Conservation (phyloP, 2,113 vertebrate species). For the Diadophis punctatus region DNA sequence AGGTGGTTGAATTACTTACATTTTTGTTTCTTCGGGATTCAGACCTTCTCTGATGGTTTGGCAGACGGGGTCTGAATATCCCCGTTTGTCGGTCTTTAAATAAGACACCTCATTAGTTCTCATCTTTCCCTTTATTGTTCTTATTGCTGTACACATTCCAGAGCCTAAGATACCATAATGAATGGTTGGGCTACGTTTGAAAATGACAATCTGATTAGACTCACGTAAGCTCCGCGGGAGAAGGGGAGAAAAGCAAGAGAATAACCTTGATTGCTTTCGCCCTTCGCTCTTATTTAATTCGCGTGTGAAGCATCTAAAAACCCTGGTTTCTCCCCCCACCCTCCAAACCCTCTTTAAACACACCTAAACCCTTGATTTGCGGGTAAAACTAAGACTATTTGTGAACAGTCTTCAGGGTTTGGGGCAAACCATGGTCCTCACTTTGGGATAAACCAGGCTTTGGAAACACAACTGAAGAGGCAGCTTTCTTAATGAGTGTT, state of each 20-base stretch:
- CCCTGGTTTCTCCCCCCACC: too few species aligned
- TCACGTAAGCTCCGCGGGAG: conserved; percentile 10
- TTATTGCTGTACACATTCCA: conserved; percentile 45
- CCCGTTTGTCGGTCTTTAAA: conserved; percentile 29
- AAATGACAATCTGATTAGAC: not conserved
- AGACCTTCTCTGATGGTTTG: not conserved
- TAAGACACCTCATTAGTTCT: conserved; percentile 2
- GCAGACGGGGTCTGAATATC: not conserved
- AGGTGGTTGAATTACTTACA: conserved; percentile 25
- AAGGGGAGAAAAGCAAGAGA: accelerated
- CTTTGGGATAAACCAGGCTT: not conserved
- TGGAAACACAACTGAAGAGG: not conserved
- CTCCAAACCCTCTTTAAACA: too few species aligned
- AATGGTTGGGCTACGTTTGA: not conserved
- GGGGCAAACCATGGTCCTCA: not conserved
- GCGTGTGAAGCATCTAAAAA: not conserved
- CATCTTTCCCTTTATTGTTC: not conserved
- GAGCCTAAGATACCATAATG: conserved; percentile 55
- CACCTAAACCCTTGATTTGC: not conserved
- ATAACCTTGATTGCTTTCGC: accelerated
- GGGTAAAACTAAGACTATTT: too few species aligned
- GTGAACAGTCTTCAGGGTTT: not conserved
- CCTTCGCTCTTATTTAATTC: not conserved
- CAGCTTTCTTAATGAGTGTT: too few species aligned
- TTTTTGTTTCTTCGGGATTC: not conserved